phyloP scores from a whole-genome alignment of 1,140 invertebrate species.

The Atta cephalotes region DNA sequence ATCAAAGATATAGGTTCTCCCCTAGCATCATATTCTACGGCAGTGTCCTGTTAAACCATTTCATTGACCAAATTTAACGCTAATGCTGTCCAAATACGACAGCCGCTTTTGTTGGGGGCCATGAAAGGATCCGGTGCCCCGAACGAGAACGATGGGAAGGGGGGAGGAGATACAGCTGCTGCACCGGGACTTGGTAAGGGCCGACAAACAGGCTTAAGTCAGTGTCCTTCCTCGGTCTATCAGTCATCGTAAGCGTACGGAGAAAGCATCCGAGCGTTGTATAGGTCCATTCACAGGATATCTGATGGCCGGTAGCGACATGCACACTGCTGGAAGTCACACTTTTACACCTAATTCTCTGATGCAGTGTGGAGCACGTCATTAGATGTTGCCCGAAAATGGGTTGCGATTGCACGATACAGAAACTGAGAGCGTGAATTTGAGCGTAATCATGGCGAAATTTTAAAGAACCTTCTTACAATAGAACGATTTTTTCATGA shows the following conservation, averaged over 20 bases:
- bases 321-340: conserved; percentile 63
- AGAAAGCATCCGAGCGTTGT: conserved; percentile 66
- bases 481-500: neutral
- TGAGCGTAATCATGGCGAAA: neutral
- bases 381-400: conserved; percentile 9
- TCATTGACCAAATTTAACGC: conserved; percentile 84
- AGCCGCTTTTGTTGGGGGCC: conserved; percentile 76
- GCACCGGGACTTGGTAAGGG: conserved; percentile 67
- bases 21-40: conserved; percentile 47
- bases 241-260: conserved; percentile 65
- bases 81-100: conserved; percentile 85
- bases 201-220: conserved; percentile 76
- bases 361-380: conserved; percentile 8
- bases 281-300: conserved; percentile 68
- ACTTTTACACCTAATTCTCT: conserved; percentile 52
- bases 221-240: conserved; percentile 72
- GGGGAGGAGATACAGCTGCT: conserved; percentile 75
- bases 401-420: neutral
- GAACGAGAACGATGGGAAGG: conserved; percentile 26
- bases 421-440: neutral
- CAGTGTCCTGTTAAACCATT: conserved; percentile 81
- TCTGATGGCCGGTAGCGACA: conserved; percentile 60
- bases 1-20: conserved; percentile 33
- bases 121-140: conserved; percentile 67
- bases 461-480: neutral